These are phyloP conservation scores for Euthynnus affinis DNA, from an alignment of 2,797 vertebrate genomes.

Conservation along the genomic window DNA sequence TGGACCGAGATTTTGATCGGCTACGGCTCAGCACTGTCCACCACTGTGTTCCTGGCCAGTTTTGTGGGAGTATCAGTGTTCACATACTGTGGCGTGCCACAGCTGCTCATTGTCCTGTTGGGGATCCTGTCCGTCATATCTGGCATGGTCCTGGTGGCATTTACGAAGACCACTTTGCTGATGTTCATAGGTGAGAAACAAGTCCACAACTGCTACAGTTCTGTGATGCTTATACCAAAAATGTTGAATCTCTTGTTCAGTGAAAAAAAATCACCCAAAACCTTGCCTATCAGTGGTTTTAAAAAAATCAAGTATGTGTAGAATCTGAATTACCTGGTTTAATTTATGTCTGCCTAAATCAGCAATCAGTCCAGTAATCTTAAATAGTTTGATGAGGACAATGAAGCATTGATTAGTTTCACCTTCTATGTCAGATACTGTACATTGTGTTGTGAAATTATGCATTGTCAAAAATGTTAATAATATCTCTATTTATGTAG, in stretches of 20 bases:
- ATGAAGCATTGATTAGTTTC: background rate
- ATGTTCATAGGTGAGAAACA: constrained; percentile 93
- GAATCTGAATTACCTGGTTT: background rate
- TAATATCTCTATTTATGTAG: no score
- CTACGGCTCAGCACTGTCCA: constrained; percentile 91
- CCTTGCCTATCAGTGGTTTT: background rate
- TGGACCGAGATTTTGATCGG: constrained; percentile 96
- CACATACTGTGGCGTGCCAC: constrained; percentile 87
- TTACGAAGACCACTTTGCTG: constrained; percentile 90
- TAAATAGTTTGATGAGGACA: background rate
- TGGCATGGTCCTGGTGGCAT: constrained; percentile 87
- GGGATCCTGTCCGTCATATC: constrained; percentile 90
- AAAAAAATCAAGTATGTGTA: background rate
- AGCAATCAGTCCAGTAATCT: background rate
- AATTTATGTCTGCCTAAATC: background rate
- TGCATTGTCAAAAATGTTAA: background rate
- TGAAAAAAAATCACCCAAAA: background rate
- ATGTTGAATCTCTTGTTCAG: background rate
- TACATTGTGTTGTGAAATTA: background rate
- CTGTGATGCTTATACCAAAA: background rate
- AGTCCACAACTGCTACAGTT: background rate
- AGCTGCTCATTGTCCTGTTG: constrained; percentile 87
- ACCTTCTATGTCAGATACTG: background rate
- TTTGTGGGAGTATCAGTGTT: constrained; percentile 90
- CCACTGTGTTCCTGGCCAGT: constrained; percentile 88